A percentile compares a stretch with the other conserved stretches of the same genome.
Conservation (phyloP, 2,797 vertebrate genomes). For the Phrynocephalus forsythii region DNA sequence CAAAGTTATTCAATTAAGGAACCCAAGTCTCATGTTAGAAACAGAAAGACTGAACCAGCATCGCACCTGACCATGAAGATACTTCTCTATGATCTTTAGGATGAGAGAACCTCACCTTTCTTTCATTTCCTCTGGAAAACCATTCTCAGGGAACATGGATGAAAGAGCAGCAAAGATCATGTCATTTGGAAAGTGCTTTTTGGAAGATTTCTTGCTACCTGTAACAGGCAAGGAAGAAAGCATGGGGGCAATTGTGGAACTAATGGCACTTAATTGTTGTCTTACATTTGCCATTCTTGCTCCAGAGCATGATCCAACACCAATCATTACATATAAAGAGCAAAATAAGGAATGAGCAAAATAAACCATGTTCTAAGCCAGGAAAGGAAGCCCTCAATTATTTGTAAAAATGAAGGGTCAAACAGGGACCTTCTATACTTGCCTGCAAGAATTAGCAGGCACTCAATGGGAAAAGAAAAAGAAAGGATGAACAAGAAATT, state of each 20-base stretch:
- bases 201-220: slow-evolving; percentile 86
- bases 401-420: neutral
- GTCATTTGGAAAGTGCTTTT: slow-evolving; percentile 90
- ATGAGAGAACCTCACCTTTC: slow-evolving; percentile 86
- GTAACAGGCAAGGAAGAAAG: slow-evolving; percentile 45
- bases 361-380: neutral
- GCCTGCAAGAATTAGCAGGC: neutral
- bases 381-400: neutral
- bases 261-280: neutral
- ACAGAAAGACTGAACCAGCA: neutral
- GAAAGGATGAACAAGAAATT: neutral
- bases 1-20: neutral
- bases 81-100: neutral
- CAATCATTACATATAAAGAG: neutral
- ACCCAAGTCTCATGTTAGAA: neutral
- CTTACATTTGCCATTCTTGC: neutral
- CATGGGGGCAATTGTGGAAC: neutral
- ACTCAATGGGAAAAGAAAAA: neutral
- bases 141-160: slow-evolving; percentile 97
- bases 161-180: slow-evolving; percentile 98
- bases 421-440: neutral
- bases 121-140: slow-evolving; percentile 94
- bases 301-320: neutral
- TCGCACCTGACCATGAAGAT: no score
- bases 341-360: neutral